Evolutionary conservation across 2,113 vertebrate genomes (phyloP), one percentile per base, ranked within the genome.

Genomic region (Brachionichthys hirsutus): DNA sequence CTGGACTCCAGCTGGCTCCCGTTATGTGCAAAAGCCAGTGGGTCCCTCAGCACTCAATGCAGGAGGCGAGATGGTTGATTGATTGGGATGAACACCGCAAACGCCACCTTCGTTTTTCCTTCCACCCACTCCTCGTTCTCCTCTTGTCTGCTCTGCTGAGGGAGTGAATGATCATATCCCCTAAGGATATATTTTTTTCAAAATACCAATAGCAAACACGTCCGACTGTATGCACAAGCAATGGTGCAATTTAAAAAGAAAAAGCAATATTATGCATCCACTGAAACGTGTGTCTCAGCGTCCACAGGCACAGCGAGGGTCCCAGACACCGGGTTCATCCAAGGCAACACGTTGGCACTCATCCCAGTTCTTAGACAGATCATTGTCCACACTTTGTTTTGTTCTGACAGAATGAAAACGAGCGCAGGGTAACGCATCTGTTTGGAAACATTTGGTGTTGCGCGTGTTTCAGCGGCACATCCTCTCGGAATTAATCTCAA

Each of bases 1-100:
- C 83, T 74, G 67, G 68, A 77, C 75, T 86, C 86, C 85, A 89
- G 85, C 79, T 89, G 86, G 75, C 82, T 83, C 76, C 45, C 34
- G 52, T 73, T 71, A 67, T 70, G 67, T 83, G 77, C 75, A 82
- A 56, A 77, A 87, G 80, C 82, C 82, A 84, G 80, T 65, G 75
- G 77, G 77, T 85, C 82, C 81, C 72, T 80, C 56, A 77, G 71
- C 73, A 81, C 78, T 71, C 62, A 57, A 57, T 75, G 69, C 76
- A 73, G 73, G 75, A 67, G 71, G 75, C 50, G 30, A 73, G 75
- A 70, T 67, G 58, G 30, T 58, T 85, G 83, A 87, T 84, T 81
- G 81, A 87, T 82, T 84, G 70, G 79, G 81, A 82, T 83, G 70
- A 74, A 80, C 66, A 66, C 56, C 57, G 58, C 62, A 44, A 46